These are phyloP conservation scores for Brachionus paranguensis DNA, from an alignment of 1,140 invertebrate species.

Conservation along the genomic window DNA sequence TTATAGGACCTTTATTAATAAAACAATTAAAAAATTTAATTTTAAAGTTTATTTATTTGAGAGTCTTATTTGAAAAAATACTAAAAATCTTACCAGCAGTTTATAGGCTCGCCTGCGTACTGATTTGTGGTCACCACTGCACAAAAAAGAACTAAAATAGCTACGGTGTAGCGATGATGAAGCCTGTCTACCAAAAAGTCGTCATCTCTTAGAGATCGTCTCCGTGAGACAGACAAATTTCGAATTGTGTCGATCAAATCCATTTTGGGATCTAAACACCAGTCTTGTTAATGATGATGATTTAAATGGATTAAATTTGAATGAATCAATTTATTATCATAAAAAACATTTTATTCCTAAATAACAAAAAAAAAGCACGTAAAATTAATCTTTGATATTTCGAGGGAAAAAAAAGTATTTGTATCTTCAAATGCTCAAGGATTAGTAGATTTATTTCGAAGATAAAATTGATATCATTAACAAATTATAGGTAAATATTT, in stretches of 20 bases:
- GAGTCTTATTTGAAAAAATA: neutral
- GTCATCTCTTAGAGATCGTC: conserved; percentile 15
- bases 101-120: conserved; percentile 42
- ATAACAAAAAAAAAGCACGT: neutral
- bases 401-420: neutral
- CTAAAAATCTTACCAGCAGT: conserved; percentile 41
- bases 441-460: neutral
- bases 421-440: neutral
- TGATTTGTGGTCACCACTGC: conserved; percentile 17
- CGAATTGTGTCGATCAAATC: conserved; percentile 34
- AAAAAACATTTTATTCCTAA: neutral
- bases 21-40: no score
- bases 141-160: conserved; percentile 35
- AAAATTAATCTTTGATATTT: conserved; percentile 3
- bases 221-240: conserved; percentile 26
- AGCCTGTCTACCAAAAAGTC: conserved; percentile 37
- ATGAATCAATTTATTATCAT: neutral
- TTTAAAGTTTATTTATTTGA: neutral
- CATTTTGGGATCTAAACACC: neutral
- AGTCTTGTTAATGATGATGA: neutral
- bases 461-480: conserved; percentile 2
- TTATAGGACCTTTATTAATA: no score
- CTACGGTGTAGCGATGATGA: conserved; percentile 37
- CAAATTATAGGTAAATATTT: neutral
- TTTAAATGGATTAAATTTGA: neutral